Evolutionary conservation across 2,797 vertebrate species (phyloP).

Genomic region (Salarias fasciatus): DNA sequence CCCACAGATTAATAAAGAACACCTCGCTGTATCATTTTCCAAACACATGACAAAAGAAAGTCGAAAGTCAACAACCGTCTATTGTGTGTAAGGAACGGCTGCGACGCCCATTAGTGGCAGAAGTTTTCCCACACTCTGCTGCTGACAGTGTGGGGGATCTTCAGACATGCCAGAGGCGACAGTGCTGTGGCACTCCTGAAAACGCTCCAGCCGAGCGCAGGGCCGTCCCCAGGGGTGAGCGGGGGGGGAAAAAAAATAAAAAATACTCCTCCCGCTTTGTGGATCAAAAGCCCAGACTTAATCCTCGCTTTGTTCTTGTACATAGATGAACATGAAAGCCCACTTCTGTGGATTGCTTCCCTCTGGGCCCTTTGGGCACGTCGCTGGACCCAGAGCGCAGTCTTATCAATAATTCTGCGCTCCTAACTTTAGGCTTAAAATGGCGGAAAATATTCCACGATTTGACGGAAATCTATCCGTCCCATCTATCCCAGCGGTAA

Average conservation of each 20-base stretch:
- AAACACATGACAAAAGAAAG: too few relatives aligned
- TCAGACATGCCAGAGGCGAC: slow-evolving; percentile 65
- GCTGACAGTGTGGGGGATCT: slow-evolving; percentile 65
- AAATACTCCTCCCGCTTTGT: slow-evolving; percentile 74
- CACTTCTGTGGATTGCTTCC: slow-evolving; percentile 85
- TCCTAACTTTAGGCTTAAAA: slow-evolving; percentile 87
- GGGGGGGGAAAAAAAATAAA: slow-evolving; percentile 63
- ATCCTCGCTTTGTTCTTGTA: slow-evolving; percentile 88
- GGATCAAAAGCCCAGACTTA: slow-evolving; percentile 82
- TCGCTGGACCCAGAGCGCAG: slow-evolving; percentile 73
- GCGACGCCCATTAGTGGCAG: slow-evolving; percentile 27
- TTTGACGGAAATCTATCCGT: slow-evolving; percentile 86
- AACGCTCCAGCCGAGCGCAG: slow-evolving; percentile 51
- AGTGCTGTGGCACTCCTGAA: slow-evolving; percentile 57
- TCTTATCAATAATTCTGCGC: slow-evolving; percentile 85
- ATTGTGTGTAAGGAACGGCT: slow-evolving; percentile 19
- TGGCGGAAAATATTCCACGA: slow-evolving; percentile 85
- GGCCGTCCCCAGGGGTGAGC: slow-evolving; percentile 50
- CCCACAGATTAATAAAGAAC: too few relatives aligned
- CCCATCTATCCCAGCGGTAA: slow-evolving; percentile 85
- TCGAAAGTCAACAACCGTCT: too few relatives aligned
- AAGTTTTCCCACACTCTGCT: slow-evolving; percentile 74
- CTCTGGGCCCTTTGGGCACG: slow-evolving; percentile 74
- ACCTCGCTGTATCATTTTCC: too few relatives aligned
- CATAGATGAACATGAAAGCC: slow-evolving; percentile 88